Evolutionary conservation across 2,113 vertebrate genomes (phyloP).

Genomic region (Nicator chloris): DNA sequence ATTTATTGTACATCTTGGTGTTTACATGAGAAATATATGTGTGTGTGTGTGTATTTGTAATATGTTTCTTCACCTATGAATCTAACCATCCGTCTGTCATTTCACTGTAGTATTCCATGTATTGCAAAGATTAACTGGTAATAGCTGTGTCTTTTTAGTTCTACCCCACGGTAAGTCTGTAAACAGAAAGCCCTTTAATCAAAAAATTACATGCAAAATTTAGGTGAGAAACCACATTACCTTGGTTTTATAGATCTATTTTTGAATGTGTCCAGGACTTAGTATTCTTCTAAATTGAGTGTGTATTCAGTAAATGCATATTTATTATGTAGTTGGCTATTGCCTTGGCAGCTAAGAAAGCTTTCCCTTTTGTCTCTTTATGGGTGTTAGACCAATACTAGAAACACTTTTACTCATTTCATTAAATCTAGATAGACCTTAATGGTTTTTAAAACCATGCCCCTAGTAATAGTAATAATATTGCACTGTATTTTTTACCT

Average conservation of each 20-base stretch:
- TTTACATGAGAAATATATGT: background rate
- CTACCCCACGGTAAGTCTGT: background rate
- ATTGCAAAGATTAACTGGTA: background rate
- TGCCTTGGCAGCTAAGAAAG: background rate
- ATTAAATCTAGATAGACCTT: background rate
- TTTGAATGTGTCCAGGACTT: background rate
- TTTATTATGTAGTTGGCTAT: background rate
- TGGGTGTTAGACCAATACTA: background rate
- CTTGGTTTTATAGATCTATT: background rate
- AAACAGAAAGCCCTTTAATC: background rate
- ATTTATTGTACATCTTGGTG: background rate
- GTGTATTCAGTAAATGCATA: background rate
- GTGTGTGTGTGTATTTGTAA: background rate
- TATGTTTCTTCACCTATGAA: background rate
- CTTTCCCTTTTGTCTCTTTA: constrained; percentile 2
- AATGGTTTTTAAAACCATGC: background rate
- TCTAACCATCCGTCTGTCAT: background rate
- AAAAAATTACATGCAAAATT: background rate
- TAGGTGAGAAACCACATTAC: background rate
- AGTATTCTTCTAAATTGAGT: background rate
- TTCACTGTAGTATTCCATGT: background rate
- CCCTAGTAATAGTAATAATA: background rate
- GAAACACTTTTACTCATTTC: background rate
- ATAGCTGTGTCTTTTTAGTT: background rate
- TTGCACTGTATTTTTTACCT: background rate